phyloP scores from a whole-genome alignment of 2,113 vertebrate species.

The Nesoenas mayeri region DNA sequence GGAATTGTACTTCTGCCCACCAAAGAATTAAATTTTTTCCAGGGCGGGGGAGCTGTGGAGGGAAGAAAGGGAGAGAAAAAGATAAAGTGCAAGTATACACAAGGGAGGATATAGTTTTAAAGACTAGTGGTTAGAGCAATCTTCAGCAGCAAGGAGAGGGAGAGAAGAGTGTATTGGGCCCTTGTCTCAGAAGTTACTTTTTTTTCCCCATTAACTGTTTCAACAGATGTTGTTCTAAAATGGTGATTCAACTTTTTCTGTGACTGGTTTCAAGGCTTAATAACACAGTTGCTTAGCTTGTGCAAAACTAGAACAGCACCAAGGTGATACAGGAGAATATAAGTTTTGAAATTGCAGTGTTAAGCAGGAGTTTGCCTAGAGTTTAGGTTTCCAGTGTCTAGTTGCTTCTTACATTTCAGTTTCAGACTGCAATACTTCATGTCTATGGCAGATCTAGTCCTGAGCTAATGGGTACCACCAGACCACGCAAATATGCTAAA shows the following conservation, averaged over 20 bases:
- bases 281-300: not conserved
- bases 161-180: not conserved
- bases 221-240: not conserved
- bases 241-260: not conserved
- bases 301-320: not conserved
- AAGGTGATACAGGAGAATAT: not conserved
- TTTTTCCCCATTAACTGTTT: not conserved
- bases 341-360: rapidly evolving
- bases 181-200: not conserved
- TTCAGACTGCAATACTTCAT: not conserved
- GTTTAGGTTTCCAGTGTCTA: not conserved
- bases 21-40: not conserved
- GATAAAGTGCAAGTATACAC: not conserved
- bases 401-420: not conserved
- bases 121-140: not conserved
- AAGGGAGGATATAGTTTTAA: not conserved
- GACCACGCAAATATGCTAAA: not conserved
- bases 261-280: not conserved
- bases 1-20: not conserved
- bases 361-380: not conserved
- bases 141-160: not conserved
- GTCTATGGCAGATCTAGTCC: not conserved
- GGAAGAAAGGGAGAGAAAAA: not conserved
- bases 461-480: not conserved
- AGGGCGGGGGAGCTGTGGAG: not conserved